Conservation (phyloP, 2,113 vertebrate genomes). For the Pungitius pungitius region DNA sequence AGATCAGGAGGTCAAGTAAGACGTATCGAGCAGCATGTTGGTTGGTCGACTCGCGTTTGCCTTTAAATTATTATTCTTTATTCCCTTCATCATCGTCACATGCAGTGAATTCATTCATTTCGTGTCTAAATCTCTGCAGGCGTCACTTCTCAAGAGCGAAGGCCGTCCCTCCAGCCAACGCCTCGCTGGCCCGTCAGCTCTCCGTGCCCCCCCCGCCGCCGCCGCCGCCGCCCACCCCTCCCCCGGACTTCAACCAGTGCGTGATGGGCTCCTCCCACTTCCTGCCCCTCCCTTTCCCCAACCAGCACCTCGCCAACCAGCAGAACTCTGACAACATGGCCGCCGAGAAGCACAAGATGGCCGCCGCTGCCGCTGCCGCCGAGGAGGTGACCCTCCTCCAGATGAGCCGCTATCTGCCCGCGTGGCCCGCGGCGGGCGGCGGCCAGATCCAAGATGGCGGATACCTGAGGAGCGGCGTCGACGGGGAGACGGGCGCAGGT, state of each 20-base stretch:
- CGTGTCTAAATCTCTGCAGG: slow-evolving; percentile 38
- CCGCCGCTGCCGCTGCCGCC: slow-evolving; percentile 59
- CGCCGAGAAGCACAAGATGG: slow-evolving; percentile 84
- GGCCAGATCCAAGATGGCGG: slow-evolving; percentile 41
- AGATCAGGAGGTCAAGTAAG: no score
- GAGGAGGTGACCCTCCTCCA: slow-evolving; percentile 83
- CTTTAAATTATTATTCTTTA: no score
- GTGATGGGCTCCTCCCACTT: slow-evolving; percentile 73
- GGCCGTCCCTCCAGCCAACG: neutral
- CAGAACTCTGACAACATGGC: slow-evolving; percentile 92
- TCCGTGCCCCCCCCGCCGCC: slow-evolving; percentile 69
- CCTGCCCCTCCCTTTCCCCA: slow-evolving; percentile 65
- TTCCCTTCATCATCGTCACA: no score
- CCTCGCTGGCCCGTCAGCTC: slow-evolving; percentile 66
- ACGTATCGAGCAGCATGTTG: no score
- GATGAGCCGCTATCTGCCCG: slow-evolving; percentile 79
- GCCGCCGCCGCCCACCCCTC: slow-evolving; percentile 84
- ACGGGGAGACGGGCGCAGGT: slow-evolving; percentile 45
- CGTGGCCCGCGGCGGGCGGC: slow-evolving; percentile 61
- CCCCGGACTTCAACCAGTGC: slow-evolving; percentile 91
- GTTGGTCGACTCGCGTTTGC: no score
- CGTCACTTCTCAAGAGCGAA: slow-evolving; percentile 3
- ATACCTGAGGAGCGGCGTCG: slow-evolving; percentile 32
- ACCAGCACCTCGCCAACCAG: slow-evolving; percentile 85
- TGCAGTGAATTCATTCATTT: no score